phyloP scores from a whole-genome alignment of 64 coral and sea anemone genomes.

The Montipora cactus region DNA sequence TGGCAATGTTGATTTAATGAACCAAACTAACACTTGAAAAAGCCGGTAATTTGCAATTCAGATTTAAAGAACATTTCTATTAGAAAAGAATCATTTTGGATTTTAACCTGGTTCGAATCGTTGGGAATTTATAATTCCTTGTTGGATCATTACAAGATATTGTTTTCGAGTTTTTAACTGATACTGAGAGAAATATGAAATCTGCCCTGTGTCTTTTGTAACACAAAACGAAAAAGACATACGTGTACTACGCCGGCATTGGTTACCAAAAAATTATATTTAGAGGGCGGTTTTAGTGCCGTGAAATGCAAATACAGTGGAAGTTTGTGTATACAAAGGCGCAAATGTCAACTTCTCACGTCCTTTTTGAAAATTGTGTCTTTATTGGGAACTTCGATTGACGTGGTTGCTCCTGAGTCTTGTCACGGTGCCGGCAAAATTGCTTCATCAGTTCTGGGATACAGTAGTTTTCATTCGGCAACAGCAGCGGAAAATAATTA shows the following conservation, averaged over 20 bases:
- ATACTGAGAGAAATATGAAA: not conserved
- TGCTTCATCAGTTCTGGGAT: not conserved
- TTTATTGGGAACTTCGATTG: not conserved
- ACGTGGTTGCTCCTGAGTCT: constrained; percentile 11
- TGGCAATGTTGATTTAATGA: not conserved
- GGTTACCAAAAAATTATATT: constrained; percentile 34
- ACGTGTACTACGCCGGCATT: not conserved
- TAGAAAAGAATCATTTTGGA: not conserved
- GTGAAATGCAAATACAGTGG: constrained; percentile 44
- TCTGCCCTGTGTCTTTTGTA: not conserved
- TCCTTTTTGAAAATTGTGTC: not conserved
- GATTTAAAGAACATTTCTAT: not conserved
- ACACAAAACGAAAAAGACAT: not conserved
- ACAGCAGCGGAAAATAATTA: not conserved
- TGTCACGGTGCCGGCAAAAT: not conserved
- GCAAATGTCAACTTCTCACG: not conserved
- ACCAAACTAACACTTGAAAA: constrained; percentile 7
- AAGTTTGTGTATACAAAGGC: constrained; percentile 4
- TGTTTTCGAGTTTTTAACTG: not conserved
- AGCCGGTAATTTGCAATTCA: constrained; percentile 45
- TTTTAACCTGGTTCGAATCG: not conserved
- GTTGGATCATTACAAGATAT: not conserved
- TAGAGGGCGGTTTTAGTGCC: not conserved
- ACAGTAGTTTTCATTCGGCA: not conserved
- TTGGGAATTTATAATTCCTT: not conserved